Evolutionary conservation across 2,797 vertebrate species (phyloP).

Genomic region (Toxotes lorentzi): DNA sequence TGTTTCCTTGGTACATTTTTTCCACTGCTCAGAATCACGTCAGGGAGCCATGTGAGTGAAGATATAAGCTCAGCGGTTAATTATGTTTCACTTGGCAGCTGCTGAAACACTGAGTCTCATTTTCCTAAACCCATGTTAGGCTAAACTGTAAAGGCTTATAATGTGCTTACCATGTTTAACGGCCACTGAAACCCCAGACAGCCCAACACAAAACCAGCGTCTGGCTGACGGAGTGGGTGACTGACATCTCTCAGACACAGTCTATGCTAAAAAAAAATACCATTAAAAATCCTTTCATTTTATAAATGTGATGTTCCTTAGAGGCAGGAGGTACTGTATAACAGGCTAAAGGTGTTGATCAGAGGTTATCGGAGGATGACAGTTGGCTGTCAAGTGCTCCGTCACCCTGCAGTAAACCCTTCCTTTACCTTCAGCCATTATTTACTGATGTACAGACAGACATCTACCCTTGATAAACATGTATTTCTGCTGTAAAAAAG

Average conservation of each 20-base stretch:
- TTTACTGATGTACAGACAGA: background rate
- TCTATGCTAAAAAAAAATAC: background rate
- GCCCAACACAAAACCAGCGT: background rate
- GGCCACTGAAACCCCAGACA: background rate
- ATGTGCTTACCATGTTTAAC: background rate
- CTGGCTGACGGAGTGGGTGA: background rate
- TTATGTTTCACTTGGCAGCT: slow-evolving; percentile 14
- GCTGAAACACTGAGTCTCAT: background rate
- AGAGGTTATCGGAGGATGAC: background rate
- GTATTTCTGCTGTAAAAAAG: too few relatives aligned
- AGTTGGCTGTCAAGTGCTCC: background rate
- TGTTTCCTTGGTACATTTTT: background rate
- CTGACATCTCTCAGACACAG: background rate
- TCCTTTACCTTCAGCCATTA: background rate
- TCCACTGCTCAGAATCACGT: background rate
- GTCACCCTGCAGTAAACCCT: background rate
- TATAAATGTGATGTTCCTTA: background rate
- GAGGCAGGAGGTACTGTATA: background rate
- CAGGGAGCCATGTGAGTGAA: background rate
- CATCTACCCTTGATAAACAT: background rate
- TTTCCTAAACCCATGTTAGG: background rate
- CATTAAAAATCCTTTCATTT: background rate
- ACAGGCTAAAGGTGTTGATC: background rate
- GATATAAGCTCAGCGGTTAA: background rate
- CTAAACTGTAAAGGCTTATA: background rate